Percentiles rank a stretch among this genome's conserved stretches.
These are phyloP conservation scores for Hetaerina titia DNA, from an alignment of 2,888 invertebrate species.

Conservation along the genomic window DNA sequence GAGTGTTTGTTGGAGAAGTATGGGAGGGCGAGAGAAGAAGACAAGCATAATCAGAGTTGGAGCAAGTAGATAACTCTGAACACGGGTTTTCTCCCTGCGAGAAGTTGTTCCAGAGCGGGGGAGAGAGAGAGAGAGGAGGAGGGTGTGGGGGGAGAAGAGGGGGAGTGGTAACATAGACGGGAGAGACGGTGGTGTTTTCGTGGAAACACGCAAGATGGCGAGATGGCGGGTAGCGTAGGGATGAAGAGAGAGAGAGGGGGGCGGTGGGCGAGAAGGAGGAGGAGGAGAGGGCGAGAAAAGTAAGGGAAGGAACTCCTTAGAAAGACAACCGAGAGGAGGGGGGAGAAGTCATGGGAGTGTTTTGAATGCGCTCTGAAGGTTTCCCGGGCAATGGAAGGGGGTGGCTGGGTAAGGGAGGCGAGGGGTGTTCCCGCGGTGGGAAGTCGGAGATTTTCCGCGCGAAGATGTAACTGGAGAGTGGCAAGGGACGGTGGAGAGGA, in stretches of 20 bases:
- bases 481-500: background rate
- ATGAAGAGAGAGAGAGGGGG: background rate
- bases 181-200: constrained; percentile 40
- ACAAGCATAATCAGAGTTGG: constrained; percentile 65
- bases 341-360: background rate
- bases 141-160: too few relatives aligned
- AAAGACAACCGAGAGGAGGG: background rate
- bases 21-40: background rate
- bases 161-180: background rate
- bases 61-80: constrained; percentile 61
- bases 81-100: constrained; percentile 56
- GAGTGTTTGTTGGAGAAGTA: background rate
- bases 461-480: background rate
- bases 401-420: background rate
- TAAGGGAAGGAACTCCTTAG: background rate
- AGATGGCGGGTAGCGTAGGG: background rate
- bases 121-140: background rate
- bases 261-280: background rate
- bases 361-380: too few relatives aligned
- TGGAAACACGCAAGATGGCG: constrained; percentile 53
- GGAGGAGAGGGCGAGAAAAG: background rate
- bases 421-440: background rate
- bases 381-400: too few relatives aligned
- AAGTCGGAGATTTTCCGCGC: background rate
- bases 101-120: constrained; percentile 7